phyloP scores from a whole-genome alignment of 1,140 invertebrate genomes.

The Camponotus floridanus region DNA sequence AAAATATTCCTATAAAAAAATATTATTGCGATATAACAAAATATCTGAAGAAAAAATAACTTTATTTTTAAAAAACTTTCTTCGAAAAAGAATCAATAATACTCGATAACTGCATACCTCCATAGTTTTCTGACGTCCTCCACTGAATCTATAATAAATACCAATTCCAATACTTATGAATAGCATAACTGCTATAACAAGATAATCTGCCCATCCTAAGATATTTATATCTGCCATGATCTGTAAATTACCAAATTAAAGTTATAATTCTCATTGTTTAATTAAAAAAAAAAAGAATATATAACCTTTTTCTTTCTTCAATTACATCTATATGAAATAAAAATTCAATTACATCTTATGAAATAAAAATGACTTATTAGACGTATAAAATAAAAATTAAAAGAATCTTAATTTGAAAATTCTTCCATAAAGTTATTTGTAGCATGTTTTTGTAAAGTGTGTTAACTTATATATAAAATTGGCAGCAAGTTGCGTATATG shows the following conservation, averaged over 20 bases:
- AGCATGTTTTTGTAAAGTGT: too few species aligned
- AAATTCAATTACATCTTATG: background rate
- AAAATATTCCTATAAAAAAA: constrained; percentile 91
- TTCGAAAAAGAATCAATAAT: background rate
- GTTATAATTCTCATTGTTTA: background rate
- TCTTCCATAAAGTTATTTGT: too few species aligned
- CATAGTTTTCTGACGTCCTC: constrained; percentile 94
- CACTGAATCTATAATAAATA: constrained; percentile 94
- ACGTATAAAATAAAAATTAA: too few species aligned
- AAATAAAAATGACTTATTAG: background rate
- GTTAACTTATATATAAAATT: too few species aligned
- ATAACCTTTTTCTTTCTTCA: too few species aligned
- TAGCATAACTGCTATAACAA: constrained; percentile 89
- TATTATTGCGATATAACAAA: constrained; percentile 10
- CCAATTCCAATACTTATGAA: constrained; percentile 91
- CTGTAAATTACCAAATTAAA: background rate
- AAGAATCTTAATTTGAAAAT: too few species aligned
- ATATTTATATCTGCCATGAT: constrained; percentile 66
- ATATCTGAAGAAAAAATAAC: background rate
- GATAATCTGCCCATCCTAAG: constrained; percentile 88
- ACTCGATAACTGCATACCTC: constrained; percentile 86
- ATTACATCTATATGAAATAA: background rate
- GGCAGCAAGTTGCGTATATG: too few species aligned
- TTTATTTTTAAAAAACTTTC: background rate
- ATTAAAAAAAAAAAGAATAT: background rate